These are phyloP conservation scores for Acanthiza pusilla DNA, from an alignment of 2,797 vertebrate genomes.

Conservation along the genomic window DNA sequence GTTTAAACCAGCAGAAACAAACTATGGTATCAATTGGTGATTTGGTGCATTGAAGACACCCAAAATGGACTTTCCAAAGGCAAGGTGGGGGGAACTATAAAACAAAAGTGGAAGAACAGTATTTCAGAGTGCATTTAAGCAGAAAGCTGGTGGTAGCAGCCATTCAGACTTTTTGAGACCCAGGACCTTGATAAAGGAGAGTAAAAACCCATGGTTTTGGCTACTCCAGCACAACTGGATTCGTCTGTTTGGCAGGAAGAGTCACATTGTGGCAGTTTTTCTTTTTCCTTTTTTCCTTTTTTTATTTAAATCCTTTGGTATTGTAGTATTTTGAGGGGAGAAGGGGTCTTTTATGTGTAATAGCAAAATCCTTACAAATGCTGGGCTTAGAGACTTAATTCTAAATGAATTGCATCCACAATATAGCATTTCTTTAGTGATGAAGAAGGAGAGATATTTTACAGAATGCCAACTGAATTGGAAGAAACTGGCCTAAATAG, in stretches of 20 bases:
- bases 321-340: not conserved
- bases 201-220: not conserved
- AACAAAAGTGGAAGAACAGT: not conserved
- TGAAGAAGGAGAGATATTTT: not conserved
- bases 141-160: not conserved
- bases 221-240: not conserved
- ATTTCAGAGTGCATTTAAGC: not conserved
- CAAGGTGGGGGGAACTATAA: not conserved
- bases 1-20: not conserved
- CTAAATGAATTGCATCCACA: not conserved
- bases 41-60: not conserved
- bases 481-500: constrained; percentile 36
- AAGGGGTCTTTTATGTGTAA: not conserved
- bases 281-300: not conserved
- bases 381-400: not conserved
- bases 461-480: not conserved
- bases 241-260: not conserved
- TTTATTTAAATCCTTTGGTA: not conserved
- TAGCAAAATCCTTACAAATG: not conserved
- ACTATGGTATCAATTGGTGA: not conserved
- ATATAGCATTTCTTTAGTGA: not conserved
- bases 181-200: not conserved
- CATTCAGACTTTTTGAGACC: not conserved
- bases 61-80: not conserved
- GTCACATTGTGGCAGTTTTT: not conserved